Evolutionary conservation across 2,113 vertebrate genomes (phyloP).

Genomic region (Cochlearius cochlearius): DNA sequence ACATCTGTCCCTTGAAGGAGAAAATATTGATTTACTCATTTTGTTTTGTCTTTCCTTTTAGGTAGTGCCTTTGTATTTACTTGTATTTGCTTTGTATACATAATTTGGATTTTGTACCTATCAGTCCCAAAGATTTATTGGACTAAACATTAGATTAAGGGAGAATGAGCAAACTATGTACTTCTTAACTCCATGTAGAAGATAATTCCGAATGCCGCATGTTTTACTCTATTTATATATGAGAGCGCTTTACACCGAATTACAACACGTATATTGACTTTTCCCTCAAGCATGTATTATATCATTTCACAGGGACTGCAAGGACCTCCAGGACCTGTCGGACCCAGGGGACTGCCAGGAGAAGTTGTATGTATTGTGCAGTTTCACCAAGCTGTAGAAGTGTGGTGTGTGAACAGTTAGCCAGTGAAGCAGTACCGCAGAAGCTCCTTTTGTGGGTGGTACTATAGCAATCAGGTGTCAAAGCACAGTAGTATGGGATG

Average conservation of each 20-base stretch:
- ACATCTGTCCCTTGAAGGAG: neutral
- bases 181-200: neutral
- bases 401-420: neutral
- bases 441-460: neutral
- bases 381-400: neutral
- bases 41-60: neutral
- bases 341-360: conserved; percentile 85
- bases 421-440: neutral
- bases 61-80: neutral
- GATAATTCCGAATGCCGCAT: neutral
- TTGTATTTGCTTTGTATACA: neutral
- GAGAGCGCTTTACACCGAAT: neutral
- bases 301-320: conserved; percentile 80
- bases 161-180: neutral
- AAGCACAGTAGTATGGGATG: neutral
- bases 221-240: neutral
- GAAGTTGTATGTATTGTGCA: conserved; percentile 77
- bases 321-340: conserved; percentile 81
- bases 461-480: neutral
- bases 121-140: neutral
- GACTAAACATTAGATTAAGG: neutral
- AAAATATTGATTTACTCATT: neutral
- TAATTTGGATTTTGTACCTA: neutral
- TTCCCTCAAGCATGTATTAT: neutral
- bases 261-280: neutral